phyloP scores from a whole-genome alignment of 1,140 invertebrate species.

The Pentalonia nigronervosa region DNA sequence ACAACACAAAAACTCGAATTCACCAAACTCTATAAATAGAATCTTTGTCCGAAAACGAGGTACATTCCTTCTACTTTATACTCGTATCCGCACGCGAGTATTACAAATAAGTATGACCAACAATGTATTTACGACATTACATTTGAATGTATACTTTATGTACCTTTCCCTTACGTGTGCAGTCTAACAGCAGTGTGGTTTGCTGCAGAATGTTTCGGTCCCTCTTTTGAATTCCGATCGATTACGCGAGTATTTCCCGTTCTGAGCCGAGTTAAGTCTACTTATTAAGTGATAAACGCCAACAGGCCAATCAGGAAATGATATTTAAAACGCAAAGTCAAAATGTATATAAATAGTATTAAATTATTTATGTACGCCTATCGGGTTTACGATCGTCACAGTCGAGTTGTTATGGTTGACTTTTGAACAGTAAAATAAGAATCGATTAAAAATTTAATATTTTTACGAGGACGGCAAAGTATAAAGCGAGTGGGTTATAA shows the following conservation, averaged over 20 bases:
- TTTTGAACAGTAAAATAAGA: background rate
- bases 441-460: background rate
- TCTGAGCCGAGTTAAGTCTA: background rate
- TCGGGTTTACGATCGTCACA: background rate
- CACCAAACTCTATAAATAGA: conserved; percentile 8
- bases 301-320: background rate
- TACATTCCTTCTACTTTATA: background rate
- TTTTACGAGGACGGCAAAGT: background rate
- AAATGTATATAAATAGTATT: background rate
- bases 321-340: background rate
- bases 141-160: conserved; percentile 25
- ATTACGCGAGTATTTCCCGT: background rate
- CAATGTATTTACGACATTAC: background rate
- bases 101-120: background rate
- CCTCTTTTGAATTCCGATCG: background rate
- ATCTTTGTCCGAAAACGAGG: background rate
- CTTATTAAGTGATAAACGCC: background rate
- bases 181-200: background rate
- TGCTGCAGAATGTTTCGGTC: background rate
- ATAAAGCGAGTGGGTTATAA: background rate
- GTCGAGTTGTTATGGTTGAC: background rate
- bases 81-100: background rate
- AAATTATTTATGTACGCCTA: background rate
- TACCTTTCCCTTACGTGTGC: background rate
- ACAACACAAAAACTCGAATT: background rate